A percentile compares a stretch with the other conserved stretches of the same genome.
Conservation (phyloP, 1,140 invertebrate species). For the Maconellicoccus hirsutus region DNA sequence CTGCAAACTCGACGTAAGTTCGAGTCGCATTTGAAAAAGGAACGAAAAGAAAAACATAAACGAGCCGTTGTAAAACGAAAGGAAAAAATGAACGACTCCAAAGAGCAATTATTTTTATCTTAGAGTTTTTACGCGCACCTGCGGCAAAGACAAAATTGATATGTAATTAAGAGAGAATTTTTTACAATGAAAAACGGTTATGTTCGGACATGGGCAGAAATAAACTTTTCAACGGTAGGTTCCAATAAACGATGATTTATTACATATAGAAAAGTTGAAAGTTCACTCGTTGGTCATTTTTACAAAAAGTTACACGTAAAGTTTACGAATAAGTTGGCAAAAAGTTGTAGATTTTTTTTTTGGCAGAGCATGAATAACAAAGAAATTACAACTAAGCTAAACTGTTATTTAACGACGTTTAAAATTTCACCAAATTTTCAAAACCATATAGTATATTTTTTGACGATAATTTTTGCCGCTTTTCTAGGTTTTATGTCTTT, state of each 20-base stretch:
- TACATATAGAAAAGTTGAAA: not conserved
- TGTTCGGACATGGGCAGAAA: not conserved
- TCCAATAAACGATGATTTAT: constrained; percentile 1
- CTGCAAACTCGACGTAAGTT: too few species aligned
- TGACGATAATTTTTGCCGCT: not conserved
- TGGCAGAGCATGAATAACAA: not conserved
- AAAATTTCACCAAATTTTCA: not conserved
- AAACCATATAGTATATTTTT: not conserved
- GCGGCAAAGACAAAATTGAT: not conserved
- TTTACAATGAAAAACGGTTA: not conserved
- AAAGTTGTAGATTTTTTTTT: not conserved
- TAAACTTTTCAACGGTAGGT: not conserved
- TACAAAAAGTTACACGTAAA: too few species aligned
- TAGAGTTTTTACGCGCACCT: not conserved
- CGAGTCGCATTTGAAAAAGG: too few species aligned
- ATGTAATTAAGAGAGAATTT: not conserved
- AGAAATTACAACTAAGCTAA: not conserved
- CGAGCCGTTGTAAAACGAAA: not conserved
- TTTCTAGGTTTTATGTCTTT: not conserved
- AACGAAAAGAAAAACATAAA: too few species aligned
- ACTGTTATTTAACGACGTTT: constrained; percentile 4
- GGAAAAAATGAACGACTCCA: not conserved
- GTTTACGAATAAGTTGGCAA: not conserved
- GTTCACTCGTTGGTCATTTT: not conserved
- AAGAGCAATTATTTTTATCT: not conserved